phyloP scores from a whole-genome alignment of 2,113 vertebrate genomes.

The Prietella phreatophila region DNA sequence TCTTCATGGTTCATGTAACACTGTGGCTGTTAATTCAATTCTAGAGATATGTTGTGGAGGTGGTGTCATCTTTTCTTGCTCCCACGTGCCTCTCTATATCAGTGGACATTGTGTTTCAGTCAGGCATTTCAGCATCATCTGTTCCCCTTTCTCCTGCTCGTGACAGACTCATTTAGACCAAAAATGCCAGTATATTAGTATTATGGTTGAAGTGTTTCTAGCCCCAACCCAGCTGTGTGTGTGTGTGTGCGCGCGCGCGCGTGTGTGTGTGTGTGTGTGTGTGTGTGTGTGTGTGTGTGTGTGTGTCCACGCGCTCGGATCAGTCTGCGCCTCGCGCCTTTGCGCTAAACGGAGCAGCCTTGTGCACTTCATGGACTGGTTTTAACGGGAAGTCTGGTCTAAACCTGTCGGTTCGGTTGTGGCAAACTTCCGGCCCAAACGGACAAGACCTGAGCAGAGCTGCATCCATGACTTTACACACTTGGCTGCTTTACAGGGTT shows the following conservation, averaged over 20 bases:
- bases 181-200: not conserved
- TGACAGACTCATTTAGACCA: not conserved
- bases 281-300: no score
- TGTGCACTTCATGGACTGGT: conserved; percentile 22
- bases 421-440: conserved; percentile 44
- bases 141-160: not conserved
- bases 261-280: no score
- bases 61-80: not conserved
- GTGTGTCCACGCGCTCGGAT: not conserved
- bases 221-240: conserved; percentile 56
- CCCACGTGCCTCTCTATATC: not conserved
- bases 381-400: conserved; percentile 36
- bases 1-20: not conserved
- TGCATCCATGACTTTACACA: conserved; percentile 75
- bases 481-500: conserved; percentile 68
- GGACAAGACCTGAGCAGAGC: conserved; percentile 52
- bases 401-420: conserved; percentile 54
- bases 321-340: conserved; percentile 40
- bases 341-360: not conserved
- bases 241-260: no score
- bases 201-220: conserved; percentile 45
- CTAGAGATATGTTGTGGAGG: not conserved
- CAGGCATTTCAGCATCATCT: not conserved
- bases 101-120: not conserved
- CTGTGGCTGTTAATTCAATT: not conserved